Base-by-base conservation (phyloP, 2,113 vertebrate species). In the Serinus canaria region DNA sequence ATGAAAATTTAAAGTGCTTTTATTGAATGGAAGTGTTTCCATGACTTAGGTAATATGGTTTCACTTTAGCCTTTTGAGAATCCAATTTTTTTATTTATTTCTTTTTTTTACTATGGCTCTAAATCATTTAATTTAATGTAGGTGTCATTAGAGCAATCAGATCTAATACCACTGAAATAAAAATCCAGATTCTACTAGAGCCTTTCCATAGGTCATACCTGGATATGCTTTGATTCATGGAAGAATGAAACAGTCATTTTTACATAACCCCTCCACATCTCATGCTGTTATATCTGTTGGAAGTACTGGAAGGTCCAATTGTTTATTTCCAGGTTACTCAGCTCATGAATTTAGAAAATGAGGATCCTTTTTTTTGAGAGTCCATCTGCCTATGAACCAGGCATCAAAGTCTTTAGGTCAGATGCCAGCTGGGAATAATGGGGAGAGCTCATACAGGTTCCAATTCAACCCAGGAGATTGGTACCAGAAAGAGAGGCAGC, bases 391-490 rank as follows among this genome's bases (percentile, higher is more conserved):
- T 46, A 1, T 28, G 11, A 81, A 87, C 35, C 66, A 82, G 66
- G n/a, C 83, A 79, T 49, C 49, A 44, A 20, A 66, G 44, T 60
- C 52, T 14, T 56, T 82, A 91, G 66, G 62, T 92, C 81, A 92
- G 53, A 89, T 76, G 69, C 31, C 69, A 82, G 37, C 58, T 91
- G 66, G 15, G 60, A 47, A 92, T 91, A 95, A 95, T 39, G 44
- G 66, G 72, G 77, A 84, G 41, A 92, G 44, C 60, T 96, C 69
- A 91, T 89, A 52, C 73, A 94, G 91, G 92, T 94, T 92, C 77
- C 89, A 96, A 10, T 94, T 96, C 91, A 96, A 24, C 28, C 20
- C 87, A 94, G 87, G 87, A 81, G 73, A 72, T 89, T 89, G 92
- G 86, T 95, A 94, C 92, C 81, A 95, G 89, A 95, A 96, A 87